phyloP scores from a whole-genome alignment of 1,140 invertebrate species.

The Bombus pyrosoma region DNA sequence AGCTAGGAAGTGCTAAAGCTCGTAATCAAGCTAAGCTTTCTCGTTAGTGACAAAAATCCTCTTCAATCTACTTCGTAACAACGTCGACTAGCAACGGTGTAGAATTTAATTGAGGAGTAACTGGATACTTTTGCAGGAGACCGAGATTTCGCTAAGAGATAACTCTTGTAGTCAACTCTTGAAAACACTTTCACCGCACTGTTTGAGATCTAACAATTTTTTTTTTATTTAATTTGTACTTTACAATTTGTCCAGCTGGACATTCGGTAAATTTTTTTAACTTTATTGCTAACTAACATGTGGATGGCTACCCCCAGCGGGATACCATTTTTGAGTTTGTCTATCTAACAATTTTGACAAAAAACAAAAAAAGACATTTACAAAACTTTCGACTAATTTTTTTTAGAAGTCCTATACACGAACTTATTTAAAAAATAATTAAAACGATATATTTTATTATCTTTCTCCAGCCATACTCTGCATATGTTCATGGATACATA shows the following conservation, averaged over 20 bases:
- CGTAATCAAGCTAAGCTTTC: not conserved
- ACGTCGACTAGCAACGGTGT: constrained; percentile 17
- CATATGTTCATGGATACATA: too few relatives aligned
- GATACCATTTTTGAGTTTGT: too few relatives aligned
- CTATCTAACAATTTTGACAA: too few relatives aligned
- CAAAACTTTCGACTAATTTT: too few relatives aligned
- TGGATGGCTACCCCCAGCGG: too few relatives aligned
- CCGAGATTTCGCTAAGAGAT: not conserved
- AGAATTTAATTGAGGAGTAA: constrained; percentile 27
- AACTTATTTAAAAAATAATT: not conserved
- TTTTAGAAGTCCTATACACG: not conserved
- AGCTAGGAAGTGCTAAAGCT: not conserved
- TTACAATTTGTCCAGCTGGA: too few relatives aligned
- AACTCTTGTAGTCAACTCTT: not conserved
- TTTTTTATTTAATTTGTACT: too few relatives aligned
- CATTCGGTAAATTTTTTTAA: too few relatives aligned
- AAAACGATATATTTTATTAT: not conserved
- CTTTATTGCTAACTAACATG: too few relatives aligned
- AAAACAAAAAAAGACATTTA: too few relatives aligned
- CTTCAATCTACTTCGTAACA: constrained; percentile 25
- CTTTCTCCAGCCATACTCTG: too few relatives aligned
- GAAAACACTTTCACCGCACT: not conserved
- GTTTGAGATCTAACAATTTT: not conserved
- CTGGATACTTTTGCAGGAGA: not conserved
- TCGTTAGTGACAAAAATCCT: constrained; percentile 25